Evolutionary conservation across 2,797 vertebrate genomes (phyloP).

Genomic region (Danio choprae): DNA sequence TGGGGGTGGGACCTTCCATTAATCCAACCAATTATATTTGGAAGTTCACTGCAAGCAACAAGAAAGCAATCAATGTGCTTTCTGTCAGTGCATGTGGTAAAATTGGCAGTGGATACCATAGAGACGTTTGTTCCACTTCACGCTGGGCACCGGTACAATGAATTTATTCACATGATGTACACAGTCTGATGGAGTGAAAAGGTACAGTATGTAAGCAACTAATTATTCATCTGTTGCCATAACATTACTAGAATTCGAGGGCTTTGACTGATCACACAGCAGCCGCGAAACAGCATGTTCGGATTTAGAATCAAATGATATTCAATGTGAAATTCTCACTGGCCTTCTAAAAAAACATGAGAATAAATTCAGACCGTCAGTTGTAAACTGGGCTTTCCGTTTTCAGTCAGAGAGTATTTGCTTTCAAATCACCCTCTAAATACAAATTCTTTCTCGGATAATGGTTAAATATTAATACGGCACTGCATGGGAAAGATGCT

Average conservation of each 20-base stretch:
- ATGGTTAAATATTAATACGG: conserved; percentile 63
- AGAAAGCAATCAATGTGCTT: conserved; percentile 24
- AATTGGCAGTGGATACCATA: conserved; percentile 7
- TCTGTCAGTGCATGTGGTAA: conserved; percentile 20
- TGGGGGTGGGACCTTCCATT: background rate
- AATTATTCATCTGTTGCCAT: conserved; percentile 21
- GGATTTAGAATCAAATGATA: background rate
- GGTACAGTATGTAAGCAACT: conserved; percentile 29
- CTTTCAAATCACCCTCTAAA: conserved; percentile 36
- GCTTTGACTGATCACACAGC: background rate
- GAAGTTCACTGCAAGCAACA: conserved; percentile 4
- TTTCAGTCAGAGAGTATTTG: conserved; percentile 3
- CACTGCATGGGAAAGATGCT: conserved; percentile 23
- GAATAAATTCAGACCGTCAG: background rate
- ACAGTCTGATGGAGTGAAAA: conserved; percentile 26
- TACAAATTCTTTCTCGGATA: conserved; percentile 49
- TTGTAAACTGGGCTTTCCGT: conserved; percentile 35
- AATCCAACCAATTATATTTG: background rate
- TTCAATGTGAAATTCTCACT: conserved; percentile 10
- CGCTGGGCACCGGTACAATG: conserved; percentile 39
- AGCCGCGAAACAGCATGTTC: conserved; percentile 9
- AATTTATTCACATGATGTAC: conserved; percentile 40
- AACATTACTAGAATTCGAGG: background rate
- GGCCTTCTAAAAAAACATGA: conserved; percentile 10
- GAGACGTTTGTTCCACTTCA: conserved; percentile 25